phyloP scores from a whole-genome alignment of 1,140 invertebrate species.

The Hermetia illucens region DNA sequence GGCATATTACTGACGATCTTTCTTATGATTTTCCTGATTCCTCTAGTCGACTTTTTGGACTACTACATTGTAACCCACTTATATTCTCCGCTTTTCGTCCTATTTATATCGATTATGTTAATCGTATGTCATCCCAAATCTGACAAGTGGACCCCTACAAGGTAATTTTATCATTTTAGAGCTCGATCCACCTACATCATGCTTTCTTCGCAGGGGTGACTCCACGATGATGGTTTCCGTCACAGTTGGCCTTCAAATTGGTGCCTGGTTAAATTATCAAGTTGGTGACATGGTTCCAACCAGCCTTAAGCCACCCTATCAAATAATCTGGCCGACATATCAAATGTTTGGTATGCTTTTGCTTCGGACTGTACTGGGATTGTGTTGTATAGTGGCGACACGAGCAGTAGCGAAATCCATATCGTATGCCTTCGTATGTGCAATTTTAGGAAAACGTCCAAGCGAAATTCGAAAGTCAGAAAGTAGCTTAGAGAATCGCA shows the following conservation, averaged over 20 bases:
- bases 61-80: slow-evolving; percentile 50
- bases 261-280: slow-evolving; percentile 75
- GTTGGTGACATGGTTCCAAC: slow-evolving; percentile 48
- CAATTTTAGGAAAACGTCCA: slow-evolving; percentile 47
- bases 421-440: slow-evolving; percentile 52
- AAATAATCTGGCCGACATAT: slow-evolving; percentile 62
- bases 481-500: slow-evolving; percentile 45
- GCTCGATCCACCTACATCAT: not conserved
- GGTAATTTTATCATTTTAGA: slow-evolving; percentile 33
- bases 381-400: slow-evolving; percentile 52
- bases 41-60: slow-evolving; percentile 58
- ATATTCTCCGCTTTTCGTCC: slow-evolving; percentile 48
- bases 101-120: slow-evolving; percentile 45
- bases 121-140: slow-evolving; percentile 59
- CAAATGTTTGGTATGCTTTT: slow-evolving; percentile 48
- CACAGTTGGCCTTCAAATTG: slow-evolving; percentile 59
- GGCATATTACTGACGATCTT: slow-evolving; percentile 50
- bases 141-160: slow-evolving; percentile 68
- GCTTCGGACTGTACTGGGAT: slow-evolving; percentile 57
- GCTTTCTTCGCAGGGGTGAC: slow-evolving; percentile 53
- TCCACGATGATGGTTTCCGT: slow-evolving; percentile 72
- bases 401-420: slow-evolving; percentile 52
- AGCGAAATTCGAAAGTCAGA: slow-evolving; percentile 44
- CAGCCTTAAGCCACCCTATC: slow-evolving; percentile 45
- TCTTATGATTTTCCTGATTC: slow-evolving; percentile 56